Evolutionary conservation across 2,113 vertebrate genomes (phyloP).

Genomic region (Argyrosomus japonicus): DNA sequence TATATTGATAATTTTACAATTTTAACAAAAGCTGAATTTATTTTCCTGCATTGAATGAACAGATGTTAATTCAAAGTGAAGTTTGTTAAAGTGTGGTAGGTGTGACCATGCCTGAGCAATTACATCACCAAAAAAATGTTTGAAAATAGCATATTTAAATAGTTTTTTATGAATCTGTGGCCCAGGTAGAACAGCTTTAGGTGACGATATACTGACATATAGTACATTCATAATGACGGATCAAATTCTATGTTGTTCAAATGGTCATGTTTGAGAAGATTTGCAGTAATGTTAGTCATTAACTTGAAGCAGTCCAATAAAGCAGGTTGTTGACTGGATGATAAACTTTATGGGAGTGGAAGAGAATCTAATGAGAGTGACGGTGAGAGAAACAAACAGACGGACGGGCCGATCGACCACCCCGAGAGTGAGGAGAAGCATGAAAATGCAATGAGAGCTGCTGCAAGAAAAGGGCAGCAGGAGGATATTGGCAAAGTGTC

Average conservation of each 20-base stretch:
- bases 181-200: not conserved
- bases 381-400: slow-evolving; percentile 24
- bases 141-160: too few species aligned
- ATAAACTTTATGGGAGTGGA: not conserved
- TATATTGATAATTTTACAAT: not conserved
- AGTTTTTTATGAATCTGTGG: not conserved
- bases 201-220: not conserved
- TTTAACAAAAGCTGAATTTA: not conserved
- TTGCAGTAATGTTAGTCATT: not conserved
- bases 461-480: slow-evolving; percentile 52
- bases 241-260: not conserved
- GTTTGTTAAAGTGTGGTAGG: too few species aligned
- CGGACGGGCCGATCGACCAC: slow-evolving; percentile 8
- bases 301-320: not conserved
- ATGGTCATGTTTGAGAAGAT: not conserved
- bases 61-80: too few species aligned
- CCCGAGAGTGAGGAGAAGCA: slow-evolving; percentile 40
- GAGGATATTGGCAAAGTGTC: slow-evolving; percentile 67
- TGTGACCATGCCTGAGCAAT: not conserved
- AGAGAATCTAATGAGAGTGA: not conserved
- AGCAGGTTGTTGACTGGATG: not conserved
- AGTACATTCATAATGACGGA: not conserved
- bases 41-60: not conserved
- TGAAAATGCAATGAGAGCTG: slow-evolving; percentile 47
- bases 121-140: not conserved